Evolutionary conservation across 2,113 vertebrate species (phyloP), one percentile per base, ranked within the genome.

Genomic region (Heterocephalus glaber): DNA sequence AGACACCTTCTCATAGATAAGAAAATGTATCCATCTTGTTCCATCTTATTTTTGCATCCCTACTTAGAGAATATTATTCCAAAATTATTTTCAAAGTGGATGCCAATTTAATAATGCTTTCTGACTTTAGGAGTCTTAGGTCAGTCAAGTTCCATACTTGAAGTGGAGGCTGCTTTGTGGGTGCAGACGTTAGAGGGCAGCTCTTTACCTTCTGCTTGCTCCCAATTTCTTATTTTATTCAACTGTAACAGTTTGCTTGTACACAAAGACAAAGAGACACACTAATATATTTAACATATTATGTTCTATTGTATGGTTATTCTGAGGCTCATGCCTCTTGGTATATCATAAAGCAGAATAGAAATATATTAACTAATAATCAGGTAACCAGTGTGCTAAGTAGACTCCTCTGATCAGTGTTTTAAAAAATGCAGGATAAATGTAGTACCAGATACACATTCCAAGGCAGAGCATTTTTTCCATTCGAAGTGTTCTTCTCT

Each of bases 51-150:
- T 7, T 60, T 89, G 28, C 3, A 52, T 28, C 47, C 49, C 14
- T 30, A 74, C 7, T 82, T 79, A 83, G 10, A 84, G 56, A 76
- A 68, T 63, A 81, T n/a, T 58, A 56, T 86, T 88, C n/a, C 41
- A 66, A 92, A 89, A 72, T 77, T 24, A 52, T 76, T 81, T 91
- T 92, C 54, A 93, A 90, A 96, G 47, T 9, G 44, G 41, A 14
- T n/a, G 72, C 60, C 12, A 90, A 86, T 52, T 87, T 52, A 77
- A 58, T 24, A 70, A 88, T 3, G 0, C 22, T 52, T 74, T 63
- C n/a, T 49, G 22, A 61, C 16, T 94, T 87, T 44, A 54, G 24
- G 6, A 61, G 77, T 41, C n/a, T 28, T 3, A 63, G 19, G 41
- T 72, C 2, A 35, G 26, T 52, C 17, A 66, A 70, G 14, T 41